Conservation (phyloP, 35 echinoderm and acorn worm species). For the Eucidaris tribuloides region DNA sequence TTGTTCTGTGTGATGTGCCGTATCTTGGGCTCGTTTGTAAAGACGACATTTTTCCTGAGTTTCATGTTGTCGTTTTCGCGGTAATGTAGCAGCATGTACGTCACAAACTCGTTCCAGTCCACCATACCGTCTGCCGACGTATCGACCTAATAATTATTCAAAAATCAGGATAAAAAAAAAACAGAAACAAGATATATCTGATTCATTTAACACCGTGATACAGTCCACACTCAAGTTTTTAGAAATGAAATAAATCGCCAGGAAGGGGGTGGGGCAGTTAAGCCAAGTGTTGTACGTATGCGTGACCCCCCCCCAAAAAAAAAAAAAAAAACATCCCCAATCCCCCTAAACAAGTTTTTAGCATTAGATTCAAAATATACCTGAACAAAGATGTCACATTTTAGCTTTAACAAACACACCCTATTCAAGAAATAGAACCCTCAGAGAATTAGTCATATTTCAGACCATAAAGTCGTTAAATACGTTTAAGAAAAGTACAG, state of each 20-base stretch:
- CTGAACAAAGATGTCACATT: no score
- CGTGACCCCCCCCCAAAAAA: neutral
- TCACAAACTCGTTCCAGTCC: constrained; percentile 98
- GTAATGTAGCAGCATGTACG: constrained; percentile 93
- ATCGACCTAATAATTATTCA: constrained; percentile 72
- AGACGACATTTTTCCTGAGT: constrained; percentile 45
- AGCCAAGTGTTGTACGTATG: neutral
- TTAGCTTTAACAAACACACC: no score
- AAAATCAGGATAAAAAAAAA: neutral
- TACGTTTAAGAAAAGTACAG: no score
- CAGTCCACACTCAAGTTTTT: neutral
- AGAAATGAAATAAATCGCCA: neutral
- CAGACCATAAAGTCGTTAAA: no score
- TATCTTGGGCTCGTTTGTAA: constrained; percentile 62
- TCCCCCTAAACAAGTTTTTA: neutral
- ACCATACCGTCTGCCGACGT: constrained; percentile 98
- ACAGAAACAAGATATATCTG: neutral
- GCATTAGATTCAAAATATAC: no score
- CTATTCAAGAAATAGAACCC: no score
- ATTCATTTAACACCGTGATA: neutral
- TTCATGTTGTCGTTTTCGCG: constrained; percentile 79
- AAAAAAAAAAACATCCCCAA: neutral
- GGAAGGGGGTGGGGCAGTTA: neutral
- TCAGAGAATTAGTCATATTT: no score
- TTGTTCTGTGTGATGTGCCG: constrained; percentile 81